Percentiles rank a stretch among this genome's conserved stretches.
These are phyloP conservation scores for Drosophila neoperkinsi DNA, from an alignment of 2,888 invertebrate genomes.

Conservation along the genomic window DNA sequence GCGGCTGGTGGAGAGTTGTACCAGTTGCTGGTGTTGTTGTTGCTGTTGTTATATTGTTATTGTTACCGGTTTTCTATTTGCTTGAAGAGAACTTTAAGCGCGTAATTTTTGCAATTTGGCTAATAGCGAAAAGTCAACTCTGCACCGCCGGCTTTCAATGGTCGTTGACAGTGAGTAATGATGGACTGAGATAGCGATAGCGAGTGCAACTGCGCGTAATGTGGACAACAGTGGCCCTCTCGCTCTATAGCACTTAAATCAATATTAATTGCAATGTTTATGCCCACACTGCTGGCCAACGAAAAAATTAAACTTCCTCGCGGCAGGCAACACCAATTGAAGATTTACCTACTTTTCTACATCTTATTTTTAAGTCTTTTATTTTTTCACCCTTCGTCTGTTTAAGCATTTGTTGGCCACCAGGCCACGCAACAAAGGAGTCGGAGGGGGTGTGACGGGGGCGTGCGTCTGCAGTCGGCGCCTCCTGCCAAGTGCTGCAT, in stretches of 20 bases:
- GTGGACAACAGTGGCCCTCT: conserved; percentile 16
- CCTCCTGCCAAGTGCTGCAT: conserved; percentile 54
- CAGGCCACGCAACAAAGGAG: conserved; percentile 12
- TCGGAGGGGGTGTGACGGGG: neutral
- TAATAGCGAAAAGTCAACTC: conserved; percentile 68
- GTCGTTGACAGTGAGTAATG: conserved; percentile 65
- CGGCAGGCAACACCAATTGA: conserved; percentile 48
- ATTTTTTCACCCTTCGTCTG: neutral
- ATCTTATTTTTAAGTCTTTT: conserved; percentile 16
- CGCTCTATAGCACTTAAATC: conserved; percentile 61
- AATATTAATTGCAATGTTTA: conserved; percentile 72
- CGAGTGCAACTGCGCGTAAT: conserved; percentile 21
- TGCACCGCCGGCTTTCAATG: conserved; percentile 58
- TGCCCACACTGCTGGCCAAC: conserved; percentile 43
- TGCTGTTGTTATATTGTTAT: conserved; percentile 4
- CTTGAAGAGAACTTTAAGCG: conserved; percentile 57
- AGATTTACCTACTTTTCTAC: conserved; percentile 54
- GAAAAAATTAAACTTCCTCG: conserved; percentile 43
- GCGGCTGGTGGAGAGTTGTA: conserved; percentile 54
- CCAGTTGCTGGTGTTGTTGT: conserved; percentile 17
- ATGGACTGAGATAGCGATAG: conserved; percentile 10
- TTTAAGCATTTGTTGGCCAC: conserved; percentile 28
- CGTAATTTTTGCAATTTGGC: conserved; percentile 71
- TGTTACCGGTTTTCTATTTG: conserved; percentile 14
- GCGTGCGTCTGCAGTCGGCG: conserved; percentile 29